Evolutionary conservation across 37 sponge, comb jelly and placozoan genomes (phyloP).

Genomic region (Agelas oroides): DNA sequence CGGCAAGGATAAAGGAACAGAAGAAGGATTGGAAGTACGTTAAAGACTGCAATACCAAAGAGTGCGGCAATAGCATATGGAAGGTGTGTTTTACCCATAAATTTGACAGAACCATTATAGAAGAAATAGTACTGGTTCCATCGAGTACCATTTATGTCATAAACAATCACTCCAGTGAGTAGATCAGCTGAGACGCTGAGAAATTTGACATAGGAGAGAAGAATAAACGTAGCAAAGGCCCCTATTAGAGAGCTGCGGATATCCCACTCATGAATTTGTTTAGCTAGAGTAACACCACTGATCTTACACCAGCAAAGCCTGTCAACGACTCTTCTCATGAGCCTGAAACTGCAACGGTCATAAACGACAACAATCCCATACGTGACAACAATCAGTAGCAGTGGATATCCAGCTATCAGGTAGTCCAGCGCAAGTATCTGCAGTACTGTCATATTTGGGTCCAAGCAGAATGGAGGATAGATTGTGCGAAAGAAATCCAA

Average conservation of each 20-base stretch:
- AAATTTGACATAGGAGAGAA: background rate
- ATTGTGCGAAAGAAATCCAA: background rate
- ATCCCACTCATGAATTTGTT: background rate
- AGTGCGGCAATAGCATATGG: conserved; percentile 1
- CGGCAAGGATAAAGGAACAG: conserved; percentile 8
- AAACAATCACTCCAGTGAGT: background rate
- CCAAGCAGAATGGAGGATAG: background rate
- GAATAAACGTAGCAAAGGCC: conserved; percentile 3
- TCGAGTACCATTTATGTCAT: background rate
- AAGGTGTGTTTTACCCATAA: background rate
- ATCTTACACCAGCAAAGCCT: no score
- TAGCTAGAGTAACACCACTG: no score
- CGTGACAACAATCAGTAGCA: background rate
- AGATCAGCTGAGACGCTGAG: background rate
- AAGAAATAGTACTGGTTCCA: background rate
- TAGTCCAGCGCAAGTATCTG: background rate
- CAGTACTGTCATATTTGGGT: background rate
- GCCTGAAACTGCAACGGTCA: no score
- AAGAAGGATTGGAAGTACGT: conserved; percentile 2
- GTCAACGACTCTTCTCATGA: no score
- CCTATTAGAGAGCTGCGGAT: background rate
- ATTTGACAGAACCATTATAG: background rate
- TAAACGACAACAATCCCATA: background rate
- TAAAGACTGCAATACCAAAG: background rate
- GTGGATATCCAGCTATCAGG: background rate